phyloP scores from a whole-genome alignment of 2,113 vertebrate genomes.

The Rynchops niger region DNA sequence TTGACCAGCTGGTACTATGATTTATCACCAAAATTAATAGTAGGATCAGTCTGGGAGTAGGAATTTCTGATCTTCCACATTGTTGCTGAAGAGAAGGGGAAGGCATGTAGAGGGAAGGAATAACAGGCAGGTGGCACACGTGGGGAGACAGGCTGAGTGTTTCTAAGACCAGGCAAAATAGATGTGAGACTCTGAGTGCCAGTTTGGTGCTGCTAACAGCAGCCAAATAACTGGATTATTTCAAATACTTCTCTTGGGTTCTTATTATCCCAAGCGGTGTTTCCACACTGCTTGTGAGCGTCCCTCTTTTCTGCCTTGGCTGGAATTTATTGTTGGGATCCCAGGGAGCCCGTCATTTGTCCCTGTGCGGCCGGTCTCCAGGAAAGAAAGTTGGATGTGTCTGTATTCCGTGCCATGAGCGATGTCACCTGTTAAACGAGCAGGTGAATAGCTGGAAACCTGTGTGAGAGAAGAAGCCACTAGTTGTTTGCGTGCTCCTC shows the following conservation, averaged over 20 bases:
- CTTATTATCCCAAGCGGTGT: not conserved
- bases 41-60: not conserved
- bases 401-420: not conserved
- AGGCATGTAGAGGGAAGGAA: not conserved
- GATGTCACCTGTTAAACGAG: not conserved
- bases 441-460: not conserved
- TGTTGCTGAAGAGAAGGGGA: not conserved
- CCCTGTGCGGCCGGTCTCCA: not conserved
- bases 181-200: not conserved
- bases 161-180: not conserved
- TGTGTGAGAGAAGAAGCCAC: not conserved
- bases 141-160: not conserved
- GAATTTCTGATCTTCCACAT: not conserved
- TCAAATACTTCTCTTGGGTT: not conserved
- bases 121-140: not conserved
- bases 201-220: not conserved
- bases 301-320: not conserved
- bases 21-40: not conserved
- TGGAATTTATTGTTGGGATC: not conserved
- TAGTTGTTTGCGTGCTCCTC: fast-evolving
- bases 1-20: not conserved
- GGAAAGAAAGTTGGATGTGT: not conserved
- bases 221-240: not conserved
- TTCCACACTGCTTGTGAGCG: not conserved
- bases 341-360: not conserved